phyloP scores from a whole-genome alignment of 2,888 invertebrate genomes.

The Cecidostiba fungosa region DNA sequence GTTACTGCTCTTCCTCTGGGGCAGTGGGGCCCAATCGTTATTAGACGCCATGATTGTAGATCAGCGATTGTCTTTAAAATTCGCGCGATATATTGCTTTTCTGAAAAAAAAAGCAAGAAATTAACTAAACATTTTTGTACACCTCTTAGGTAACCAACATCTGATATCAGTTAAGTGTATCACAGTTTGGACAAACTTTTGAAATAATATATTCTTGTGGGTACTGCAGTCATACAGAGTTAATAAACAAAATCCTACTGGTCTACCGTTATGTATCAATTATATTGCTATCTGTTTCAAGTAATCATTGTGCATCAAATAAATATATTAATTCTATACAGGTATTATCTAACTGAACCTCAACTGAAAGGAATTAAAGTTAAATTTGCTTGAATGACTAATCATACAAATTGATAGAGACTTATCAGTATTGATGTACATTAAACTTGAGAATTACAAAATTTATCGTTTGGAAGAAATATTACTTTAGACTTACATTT shows the following conservation, averaged over 20 bases:
- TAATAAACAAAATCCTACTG: background rate
- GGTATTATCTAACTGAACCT: background rate
- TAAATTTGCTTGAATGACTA: background rate
- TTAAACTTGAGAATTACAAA: background rate
- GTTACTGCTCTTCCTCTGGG: conserved; percentile 47
- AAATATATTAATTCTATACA: background rate
- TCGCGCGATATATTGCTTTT: background rate
- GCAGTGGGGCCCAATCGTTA: conserved; percentile 65
- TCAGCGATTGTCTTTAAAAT: background rate
- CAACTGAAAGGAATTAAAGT: background rate
- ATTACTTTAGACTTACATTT: background rate
- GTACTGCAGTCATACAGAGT: too few species aligned
- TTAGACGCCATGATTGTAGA: conserved; percentile 69
- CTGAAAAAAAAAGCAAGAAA: background rate
- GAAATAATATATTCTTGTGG: background rate
- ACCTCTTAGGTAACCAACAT: too few species aligned
- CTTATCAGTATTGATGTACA: background rate
- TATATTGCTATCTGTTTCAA: background rate
- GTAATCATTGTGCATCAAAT: background rate
- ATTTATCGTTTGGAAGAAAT: background rate
- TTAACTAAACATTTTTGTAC: background rate
- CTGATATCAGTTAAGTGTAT: background rate
- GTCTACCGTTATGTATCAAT: too few species aligned
- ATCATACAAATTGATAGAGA: background rate
- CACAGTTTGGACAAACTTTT: background rate